Percentiles rank a stretch among this genome's conserved stretches.
Evolutionary conservation across 2,113 vertebrate genomes (phyloP).

Genomic region (Phrynosoma platyrhinos): DNA sequence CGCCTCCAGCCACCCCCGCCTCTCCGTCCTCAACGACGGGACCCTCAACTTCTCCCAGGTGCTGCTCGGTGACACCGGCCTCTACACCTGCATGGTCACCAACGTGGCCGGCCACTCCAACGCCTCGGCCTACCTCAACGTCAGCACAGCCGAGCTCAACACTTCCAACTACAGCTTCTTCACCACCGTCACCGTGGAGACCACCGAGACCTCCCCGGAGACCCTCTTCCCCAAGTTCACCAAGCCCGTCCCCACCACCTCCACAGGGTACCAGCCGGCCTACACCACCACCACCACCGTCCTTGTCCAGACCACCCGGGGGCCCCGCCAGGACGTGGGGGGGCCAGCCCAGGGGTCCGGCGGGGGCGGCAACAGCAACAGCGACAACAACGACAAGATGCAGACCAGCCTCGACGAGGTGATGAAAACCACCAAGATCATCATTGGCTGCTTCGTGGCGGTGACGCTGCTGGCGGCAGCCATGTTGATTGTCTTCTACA

Average conservation of each 20-base stretch:
- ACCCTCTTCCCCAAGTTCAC: slow-evolving; percentile 87
- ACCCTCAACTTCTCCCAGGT: slow-evolving; percentile 96
- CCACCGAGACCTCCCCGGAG: slow-evolving; percentile 89
- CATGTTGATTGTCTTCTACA: slow-evolving; percentile 98
- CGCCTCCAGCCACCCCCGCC: slow-evolving; percentile 90
- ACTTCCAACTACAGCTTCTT: slow-evolving; percentile 98
- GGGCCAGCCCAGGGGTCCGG: too few relatives aligned
- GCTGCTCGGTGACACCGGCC: slow-evolving; percentile 88
- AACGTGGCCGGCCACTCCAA: slow-evolving; percentile 98
- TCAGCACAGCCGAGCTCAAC: slow-evolving; percentile 96
- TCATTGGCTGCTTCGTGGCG: slow-evolving; percentile 98
- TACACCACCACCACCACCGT: slow-evolving; percentile 96
- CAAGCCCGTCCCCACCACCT: slow-evolving; percentile 89
- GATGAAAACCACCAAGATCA: slow-evolving; percentile 99
- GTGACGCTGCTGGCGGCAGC: slow-evolving; percentile 94
- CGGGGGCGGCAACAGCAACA: too few relatives aligned
- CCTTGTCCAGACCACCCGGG: slow-evolving; percentile 89
- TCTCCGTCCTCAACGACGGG: slow-evolving; percentile 93
- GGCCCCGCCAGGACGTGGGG: slow-evolving; percentile 33
- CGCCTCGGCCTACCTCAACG: slow-evolving; percentile 96
- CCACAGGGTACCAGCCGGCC: slow-evolving; percentile 94
- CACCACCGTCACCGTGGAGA: slow-evolving; percentile 95
- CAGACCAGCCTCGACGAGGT: slow-evolving; percentile 95
- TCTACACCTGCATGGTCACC: slow-evolving; percentile 98
- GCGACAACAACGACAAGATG: slow-evolving; percentile 81